Base-by-base conservation (phyloP, 1,140 invertebrate species). In the Camponotus vicinus region DNA sequence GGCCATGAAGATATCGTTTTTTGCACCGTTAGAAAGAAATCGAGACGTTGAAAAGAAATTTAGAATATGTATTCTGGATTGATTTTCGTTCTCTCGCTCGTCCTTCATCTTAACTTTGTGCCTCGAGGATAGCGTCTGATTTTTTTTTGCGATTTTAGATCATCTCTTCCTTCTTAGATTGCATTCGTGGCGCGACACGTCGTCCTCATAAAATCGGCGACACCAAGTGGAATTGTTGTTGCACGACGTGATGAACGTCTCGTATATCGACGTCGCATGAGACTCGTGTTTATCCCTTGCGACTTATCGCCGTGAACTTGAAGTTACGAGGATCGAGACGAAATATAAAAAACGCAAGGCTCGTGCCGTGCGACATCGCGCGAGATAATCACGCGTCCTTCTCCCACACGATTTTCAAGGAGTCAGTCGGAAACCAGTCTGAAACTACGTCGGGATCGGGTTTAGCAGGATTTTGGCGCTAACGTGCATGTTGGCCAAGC, bases 381-480 rank as follows among this genome's bases (percentile, higher is more conserved):
- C 61, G 70, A 49, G 49, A 40, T 63, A 63, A 78, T 75, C 59
- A 55, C 15, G 59, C 45, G 34, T 85, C 79, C 66, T 83, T 57
- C 67, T 86, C 84, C 78, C 77, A 27, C 66, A 45, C n/a, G 37
- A n/a, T 70, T 59, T 52, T 52, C 57, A 49, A 40, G 18, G 45
- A 63, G 52, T 21, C 59, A 55, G 85, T 75, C 49, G 66, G 34
- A 52, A 86, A 61, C 85, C 79, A 73, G 75, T 64, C 66, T 61
- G 76, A 42, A 78, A 61, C 67, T 59, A n/a, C 40, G 55, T 64
- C 63, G 49, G 77, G 69, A 87, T 87, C 78, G 85, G 66, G 88
- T 90, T 90, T 90, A 84, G 88, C 89, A 89, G 75, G 88, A 90
- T 90, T 89, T 90, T 75, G 88, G 89, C 78, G 84, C 76, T 78